phyloP scores from a whole-genome alignment of 1,140 invertebrate genomes.

The Zaprionus kolodkinae region DNA sequence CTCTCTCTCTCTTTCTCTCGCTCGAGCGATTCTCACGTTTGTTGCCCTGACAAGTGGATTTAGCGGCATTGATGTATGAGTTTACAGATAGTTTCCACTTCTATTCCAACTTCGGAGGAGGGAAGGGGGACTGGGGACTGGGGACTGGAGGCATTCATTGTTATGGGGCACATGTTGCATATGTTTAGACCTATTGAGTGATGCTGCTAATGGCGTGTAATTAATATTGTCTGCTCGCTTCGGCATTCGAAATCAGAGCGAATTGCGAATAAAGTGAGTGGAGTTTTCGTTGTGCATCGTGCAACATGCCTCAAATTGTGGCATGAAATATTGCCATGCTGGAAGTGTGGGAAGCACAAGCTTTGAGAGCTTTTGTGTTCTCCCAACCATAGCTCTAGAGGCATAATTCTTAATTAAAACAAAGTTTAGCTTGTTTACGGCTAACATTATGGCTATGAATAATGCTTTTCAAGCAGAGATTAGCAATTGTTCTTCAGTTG shows the following conservation, averaged over 20 bases:
- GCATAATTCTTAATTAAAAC: neutral
- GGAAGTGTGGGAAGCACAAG: neutral
- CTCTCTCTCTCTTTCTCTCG: conserved; percentile 3
- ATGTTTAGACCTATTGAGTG: conserved; percentile 66
- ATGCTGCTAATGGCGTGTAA: conserved; percentile 74
- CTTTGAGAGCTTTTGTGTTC: neutral
- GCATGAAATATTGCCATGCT: conserved; percentile 4
- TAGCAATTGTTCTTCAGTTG: too few relatives aligned
- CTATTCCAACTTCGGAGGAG: conserved; percentile 21
- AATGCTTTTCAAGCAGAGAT: too few relatives aligned
- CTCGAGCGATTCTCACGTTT: conserved; percentile 75
- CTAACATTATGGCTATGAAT: neutral
- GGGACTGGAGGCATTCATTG: neutral
- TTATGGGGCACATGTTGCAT: conserved; percentile 53
- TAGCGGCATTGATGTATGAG: conserved; percentile 81
- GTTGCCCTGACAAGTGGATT: conserved; percentile 79
- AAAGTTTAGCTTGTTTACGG: neutral
- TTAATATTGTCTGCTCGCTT: conserved; percentile 61
- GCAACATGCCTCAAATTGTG: conserved; percentile 21
- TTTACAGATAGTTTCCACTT: conserved; percentile 75
- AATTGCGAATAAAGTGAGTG: conserved; percentile 29
- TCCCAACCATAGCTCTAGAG: neutral
- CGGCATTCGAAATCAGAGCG: conserved; percentile 37
- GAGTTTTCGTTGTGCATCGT: conserved; percentile 8
- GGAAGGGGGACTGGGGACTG: too few relatives aligned